Evolutionary conservation across 2,113 vertebrate species (phyloP).

Genomic region (Salminus brasiliensis): DNA sequence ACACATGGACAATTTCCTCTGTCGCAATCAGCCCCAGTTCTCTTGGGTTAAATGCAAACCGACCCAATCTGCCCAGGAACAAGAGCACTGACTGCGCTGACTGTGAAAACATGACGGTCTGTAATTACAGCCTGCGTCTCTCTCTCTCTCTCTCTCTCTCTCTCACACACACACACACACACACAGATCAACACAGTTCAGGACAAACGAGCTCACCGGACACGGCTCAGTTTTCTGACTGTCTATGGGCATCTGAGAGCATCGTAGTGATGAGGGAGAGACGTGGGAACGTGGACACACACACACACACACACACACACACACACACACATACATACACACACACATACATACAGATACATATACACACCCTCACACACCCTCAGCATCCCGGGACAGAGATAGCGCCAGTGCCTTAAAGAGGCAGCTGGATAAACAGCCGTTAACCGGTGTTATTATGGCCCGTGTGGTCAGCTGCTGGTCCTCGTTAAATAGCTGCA

Average conservation of each 20-base stretch:
- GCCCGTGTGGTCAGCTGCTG: not conserved
- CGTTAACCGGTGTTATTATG: too few relatives aligned
- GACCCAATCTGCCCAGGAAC: not conserved
- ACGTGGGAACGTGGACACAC: conserved; percentile 27
- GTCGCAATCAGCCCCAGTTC: conserved; percentile 10
- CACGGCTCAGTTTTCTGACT: not conserved
- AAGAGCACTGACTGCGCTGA: not conserved
- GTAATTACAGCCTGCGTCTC: not conserved
- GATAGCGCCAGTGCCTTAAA: conserved; percentile 15
- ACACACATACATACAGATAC: conserved; percentile 5
- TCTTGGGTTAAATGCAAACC: not conserved
- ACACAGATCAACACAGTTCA: not conserved
- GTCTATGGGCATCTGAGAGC: conserved; percentile 3
- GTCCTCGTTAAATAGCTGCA: too few relatives aligned
- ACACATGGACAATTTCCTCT: not conserved
- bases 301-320: conserved; percentile 5
- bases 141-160: too few relatives aligned
- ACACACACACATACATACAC: not conserved
- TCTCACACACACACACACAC: too few relatives aligned
- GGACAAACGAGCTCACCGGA: conserved; percentile 17
- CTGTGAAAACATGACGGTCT: not conserved
- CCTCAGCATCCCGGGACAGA: conserved; percentile 56
- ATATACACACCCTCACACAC: conserved; percentile 24
- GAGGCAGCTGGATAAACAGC: not conserved
- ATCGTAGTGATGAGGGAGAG: not conserved